A percentile compares a stretch with the other conserved stretches of the same genome.
These are phyloP conservation scores for Rousettus leschenaultii DNA, from an alignment of 2,113 vertebrate genomes.

Conservation along the genomic window DNA sequence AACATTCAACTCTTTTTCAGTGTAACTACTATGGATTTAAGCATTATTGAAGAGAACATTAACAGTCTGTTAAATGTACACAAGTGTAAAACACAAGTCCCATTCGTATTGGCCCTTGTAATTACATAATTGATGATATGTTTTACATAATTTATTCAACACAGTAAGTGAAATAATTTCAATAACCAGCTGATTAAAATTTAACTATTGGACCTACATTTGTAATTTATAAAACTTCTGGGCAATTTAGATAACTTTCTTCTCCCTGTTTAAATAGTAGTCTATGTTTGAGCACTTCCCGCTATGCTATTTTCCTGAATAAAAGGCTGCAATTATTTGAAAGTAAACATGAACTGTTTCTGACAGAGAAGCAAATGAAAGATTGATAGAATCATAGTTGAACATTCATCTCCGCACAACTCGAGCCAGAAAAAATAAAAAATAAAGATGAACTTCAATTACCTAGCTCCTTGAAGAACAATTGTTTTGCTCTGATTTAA, in stretches of 20 bases:
- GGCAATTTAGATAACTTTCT: background rate
- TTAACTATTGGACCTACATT: conserved; percentile 16
- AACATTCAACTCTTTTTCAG: conserved; percentile 13
- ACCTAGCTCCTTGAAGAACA: background rate
- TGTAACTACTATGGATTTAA: background rate
- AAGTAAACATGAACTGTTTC: background rate
- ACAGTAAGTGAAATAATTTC: conserved; percentile 16
- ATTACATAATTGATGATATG: conserved; percentile 43
- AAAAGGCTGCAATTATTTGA: conserved; percentile 3
- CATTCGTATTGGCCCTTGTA: conserved; percentile 12
- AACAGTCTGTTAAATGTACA: background rate
- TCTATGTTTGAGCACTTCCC: background rate
- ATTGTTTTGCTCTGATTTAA: background rate
- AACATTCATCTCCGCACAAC: background rate
- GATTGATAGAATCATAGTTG: background rate
- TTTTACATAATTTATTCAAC: conserved; percentile 55
- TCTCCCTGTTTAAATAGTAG: background rate
- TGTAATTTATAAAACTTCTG: conserved; percentile 30
- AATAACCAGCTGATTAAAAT: conserved; percentile 11
- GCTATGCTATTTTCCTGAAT: background rate
- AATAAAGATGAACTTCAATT: background rate
- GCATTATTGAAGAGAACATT: background rate
- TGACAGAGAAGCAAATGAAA: background rate
- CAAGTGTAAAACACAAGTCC: conserved; percentile 14
- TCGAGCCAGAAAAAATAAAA: background rate